Conservation (phyloP, 2,888 invertebrate genomes). For the Griposia aprilina region DNA sequence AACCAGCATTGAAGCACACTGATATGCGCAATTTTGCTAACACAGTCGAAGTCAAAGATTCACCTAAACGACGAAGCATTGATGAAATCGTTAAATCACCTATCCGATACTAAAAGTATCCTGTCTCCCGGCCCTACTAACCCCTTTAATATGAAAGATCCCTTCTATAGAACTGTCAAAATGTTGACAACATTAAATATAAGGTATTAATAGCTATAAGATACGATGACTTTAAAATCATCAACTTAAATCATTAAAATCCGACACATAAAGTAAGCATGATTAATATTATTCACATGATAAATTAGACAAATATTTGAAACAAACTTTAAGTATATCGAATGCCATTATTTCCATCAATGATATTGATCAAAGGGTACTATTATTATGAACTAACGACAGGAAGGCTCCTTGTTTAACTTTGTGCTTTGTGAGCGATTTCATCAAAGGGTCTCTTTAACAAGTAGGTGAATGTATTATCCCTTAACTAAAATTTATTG, state of each 20-base stretch:
- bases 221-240: constrained; percentile 25
- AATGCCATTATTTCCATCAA: constrained; percentile 14
- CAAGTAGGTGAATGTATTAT: constrained; percentile 35
- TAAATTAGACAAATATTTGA: constrained; percentile 7
- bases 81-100: neutral
- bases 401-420: constrained; percentile 27
- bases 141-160: neutral
- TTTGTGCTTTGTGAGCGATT: constrained; percentile 32
- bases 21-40: neutral
- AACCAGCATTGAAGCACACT: neutral
- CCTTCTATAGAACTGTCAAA: neutral
- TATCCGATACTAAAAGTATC: neutral
- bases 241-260: constrained; percentile 10
- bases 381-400: constrained; percentile 2
- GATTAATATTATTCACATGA: constrained; percentile 14
- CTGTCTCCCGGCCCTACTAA: neutral
- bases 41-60: neutral
- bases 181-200: neutral
- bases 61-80: neutral
- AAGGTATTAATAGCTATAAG: neutral
- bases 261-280: constrained; percentile 6
- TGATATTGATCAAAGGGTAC: constrained; percentile 17
- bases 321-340: constrained; percentile 3
- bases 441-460: constrained; percentile 39
- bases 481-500: constrained; percentile 21